Evolutionary conservation across 1,140 invertebrate species (phyloP).

Genomic region (Drosophila nasuta): DNA sequence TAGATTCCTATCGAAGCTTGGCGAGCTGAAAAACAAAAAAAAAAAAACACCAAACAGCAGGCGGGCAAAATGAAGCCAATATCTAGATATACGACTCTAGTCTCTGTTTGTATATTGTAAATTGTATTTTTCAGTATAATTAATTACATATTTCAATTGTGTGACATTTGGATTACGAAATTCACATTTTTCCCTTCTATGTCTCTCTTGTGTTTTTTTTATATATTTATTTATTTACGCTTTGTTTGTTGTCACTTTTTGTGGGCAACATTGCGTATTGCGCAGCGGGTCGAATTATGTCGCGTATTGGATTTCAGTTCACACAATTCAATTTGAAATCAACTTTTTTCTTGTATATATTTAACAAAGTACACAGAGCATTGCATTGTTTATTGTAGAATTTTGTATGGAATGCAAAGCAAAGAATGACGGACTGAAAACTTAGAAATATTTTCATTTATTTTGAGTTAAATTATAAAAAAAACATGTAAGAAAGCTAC

Average conservation of each 20-base stretch:
- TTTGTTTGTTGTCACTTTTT: constrained; percentile 37
- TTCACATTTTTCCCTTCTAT: constrained; percentile 32
- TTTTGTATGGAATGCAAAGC: not conserved
- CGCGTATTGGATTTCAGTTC: constrained; percentile 35
- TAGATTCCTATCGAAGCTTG: constrained; percentile 69
- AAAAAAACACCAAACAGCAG: constrained; percentile 71
- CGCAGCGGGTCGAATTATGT: constrained; percentile 29
- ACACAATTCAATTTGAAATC: constrained; percentile 32
- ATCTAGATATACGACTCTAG: constrained; percentile 26
- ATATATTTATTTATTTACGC: constrained; percentile 47
- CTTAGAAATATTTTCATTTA: too few species aligned
- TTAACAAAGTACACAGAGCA: constrained; percentile 18
- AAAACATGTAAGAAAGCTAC: too few species aligned
- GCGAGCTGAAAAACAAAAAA: constrained; percentile 51
- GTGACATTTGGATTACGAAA: constrained; percentile 76
- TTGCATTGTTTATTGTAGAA: constrained; percentile 13
- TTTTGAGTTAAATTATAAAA: too few species aligned
- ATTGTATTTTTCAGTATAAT: constrained; percentile 51
- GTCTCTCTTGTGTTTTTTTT: not conserved
- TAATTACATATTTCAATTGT: constrained; percentile 81
- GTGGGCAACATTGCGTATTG: constrained; percentile 15
- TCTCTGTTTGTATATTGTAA: constrained; percentile 27
- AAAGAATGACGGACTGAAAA: not conserved
- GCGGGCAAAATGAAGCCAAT: constrained; percentile 58
- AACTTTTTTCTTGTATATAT: not conserved